Evolutionary conservation across 2,113 vertebrate genomes (phyloP).

Genomic region (Ophthalmolycus amberensis): DNA sequence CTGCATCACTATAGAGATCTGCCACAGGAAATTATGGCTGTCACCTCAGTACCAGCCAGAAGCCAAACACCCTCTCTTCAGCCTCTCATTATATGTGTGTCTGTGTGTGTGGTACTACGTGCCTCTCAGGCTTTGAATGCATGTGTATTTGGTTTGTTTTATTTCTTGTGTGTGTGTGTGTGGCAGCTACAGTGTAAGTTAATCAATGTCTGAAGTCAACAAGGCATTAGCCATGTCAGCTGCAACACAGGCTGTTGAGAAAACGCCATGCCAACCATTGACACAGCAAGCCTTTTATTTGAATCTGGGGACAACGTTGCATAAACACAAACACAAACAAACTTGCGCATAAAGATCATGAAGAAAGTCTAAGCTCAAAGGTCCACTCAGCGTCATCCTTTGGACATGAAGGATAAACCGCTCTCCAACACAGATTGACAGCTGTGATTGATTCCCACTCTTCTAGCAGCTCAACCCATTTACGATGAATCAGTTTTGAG

Average conservation of each 20-base stretch:
- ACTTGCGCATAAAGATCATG: neutral
- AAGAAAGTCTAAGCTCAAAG: constrained; percentile 6
- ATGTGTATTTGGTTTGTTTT: constrained; percentile 9
- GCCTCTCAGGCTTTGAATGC: constrained; percentile 24
- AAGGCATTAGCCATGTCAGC: constrained; percentile 53
- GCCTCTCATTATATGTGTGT: constrained; percentile 30
- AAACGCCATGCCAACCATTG: constrained; percentile 28
- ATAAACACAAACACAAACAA: constrained; percentile 17
- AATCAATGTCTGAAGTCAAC: constrained; percentile 70
- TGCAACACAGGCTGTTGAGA: constrained; percentile 53
- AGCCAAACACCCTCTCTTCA: constrained; percentile 47
- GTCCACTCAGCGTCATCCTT: neutral
- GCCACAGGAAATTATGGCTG: constrained; percentile 78
- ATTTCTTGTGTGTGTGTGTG: constrained; percentile 7
- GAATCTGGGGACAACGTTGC: neutral
- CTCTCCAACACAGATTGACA: neutral
- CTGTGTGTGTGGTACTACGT: neutral
- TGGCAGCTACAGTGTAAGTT: constrained; percentile 41
- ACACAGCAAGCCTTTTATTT: constrained; percentile 7
- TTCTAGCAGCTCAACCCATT: neutral
- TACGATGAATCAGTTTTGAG: neutral
- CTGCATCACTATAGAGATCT: constrained; percentile 63
- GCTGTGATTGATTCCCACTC: neutral
- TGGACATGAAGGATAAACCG: neutral
- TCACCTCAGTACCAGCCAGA: constrained; percentile 69